A percentile compares a stretch with the other conserved stretches of the same genome.
Conservation (phyloP, 35 echinoderm and acorn worm genomes). For the Apostichopus japonicus region DNA sequence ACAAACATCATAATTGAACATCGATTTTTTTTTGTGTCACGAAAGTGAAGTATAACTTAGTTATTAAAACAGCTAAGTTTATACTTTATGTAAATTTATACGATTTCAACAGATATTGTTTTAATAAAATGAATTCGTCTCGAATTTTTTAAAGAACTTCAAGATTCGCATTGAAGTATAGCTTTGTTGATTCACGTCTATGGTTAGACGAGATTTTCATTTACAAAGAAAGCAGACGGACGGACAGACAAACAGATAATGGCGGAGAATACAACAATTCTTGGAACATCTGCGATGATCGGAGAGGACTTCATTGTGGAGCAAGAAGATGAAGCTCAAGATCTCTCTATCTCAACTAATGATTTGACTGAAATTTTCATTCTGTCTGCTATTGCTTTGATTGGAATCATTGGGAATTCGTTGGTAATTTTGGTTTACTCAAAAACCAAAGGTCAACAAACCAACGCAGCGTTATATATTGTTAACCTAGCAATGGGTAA, state of each 20-base stretch:
- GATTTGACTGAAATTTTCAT: conserved; percentile 29
- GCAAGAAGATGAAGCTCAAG: neutral
- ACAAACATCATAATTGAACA: too few species aligned
- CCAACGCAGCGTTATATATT: conserved; percentile 12
- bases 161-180: too few species aligned
- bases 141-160: too few species aligned
- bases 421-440: neutral
- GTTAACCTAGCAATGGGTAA: neutral
- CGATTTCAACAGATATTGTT: too few species aligned
- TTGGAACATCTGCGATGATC: neutral
- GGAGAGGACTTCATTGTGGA: neutral
- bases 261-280: neutral
- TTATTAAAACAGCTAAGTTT: too few species aligned
- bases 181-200: too few species aligned
- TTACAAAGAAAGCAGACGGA: too few species aligned
- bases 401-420: conserved; percentile 8
- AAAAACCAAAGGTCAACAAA: conserved; percentile 2
- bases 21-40: too few species aligned
- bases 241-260: neutral
- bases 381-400: neutral
- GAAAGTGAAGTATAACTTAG: too few species aligned
- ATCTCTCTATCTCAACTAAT: neutral
- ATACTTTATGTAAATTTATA: too few species aligned
- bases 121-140: too few species aligned
- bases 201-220: too few species aligned